Evolutionary conservation across 1,140 invertebrate genomes (phyloP).

Genomic region (Magallana ariakensis): DNA sequence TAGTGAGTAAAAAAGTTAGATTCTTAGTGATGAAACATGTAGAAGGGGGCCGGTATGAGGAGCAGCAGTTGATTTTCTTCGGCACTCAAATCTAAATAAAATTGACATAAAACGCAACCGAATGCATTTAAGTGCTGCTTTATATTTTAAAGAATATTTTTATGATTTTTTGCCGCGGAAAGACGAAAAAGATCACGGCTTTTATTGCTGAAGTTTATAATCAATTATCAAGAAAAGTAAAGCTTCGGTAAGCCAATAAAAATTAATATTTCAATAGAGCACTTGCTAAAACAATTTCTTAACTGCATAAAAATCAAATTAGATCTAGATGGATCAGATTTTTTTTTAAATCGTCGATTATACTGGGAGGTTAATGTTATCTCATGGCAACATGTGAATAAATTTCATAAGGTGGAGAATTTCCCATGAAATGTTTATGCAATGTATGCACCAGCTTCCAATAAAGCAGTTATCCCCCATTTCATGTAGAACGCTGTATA

Average conservation of each 20-base stretch:
- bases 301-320: slow-evolving; percentile 6
- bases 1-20: not conserved
- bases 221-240: slow-evolving; percentile 32
- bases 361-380: no score
- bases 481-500: not conserved
- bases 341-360: not conserved
- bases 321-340: not conserved
- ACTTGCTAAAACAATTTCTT: slow-evolving; percentile 37
- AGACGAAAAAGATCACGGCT: slow-evolving; percentile 7
- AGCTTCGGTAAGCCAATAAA: not conserved
- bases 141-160: slow-evolving; percentile 39
- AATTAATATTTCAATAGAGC: slow-evolving; percentile 37
- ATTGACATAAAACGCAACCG: slow-evolving; percentile 43
- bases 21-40: slow-evolving; percentile 13
- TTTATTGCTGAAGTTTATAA: slow-evolving; percentile 35
- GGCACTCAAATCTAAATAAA: slow-evolving; percentile 45
- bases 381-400: no score
- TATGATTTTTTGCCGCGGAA: slow-evolving; percentile 38
- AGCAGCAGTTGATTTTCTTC: slow-evolving; percentile 27
- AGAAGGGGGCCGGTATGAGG: slow-evolving; percentile 19
- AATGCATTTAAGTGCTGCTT: slow-evolving; percentile 40
- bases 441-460: not conserved
- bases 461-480: slow-evolving; percentile 16
- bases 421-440: not conserved
- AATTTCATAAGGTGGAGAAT: no score